phyloP scores from a whole-genome alignment of 2,888 invertebrate species.

The Anarsia innoxiella region DNA sequence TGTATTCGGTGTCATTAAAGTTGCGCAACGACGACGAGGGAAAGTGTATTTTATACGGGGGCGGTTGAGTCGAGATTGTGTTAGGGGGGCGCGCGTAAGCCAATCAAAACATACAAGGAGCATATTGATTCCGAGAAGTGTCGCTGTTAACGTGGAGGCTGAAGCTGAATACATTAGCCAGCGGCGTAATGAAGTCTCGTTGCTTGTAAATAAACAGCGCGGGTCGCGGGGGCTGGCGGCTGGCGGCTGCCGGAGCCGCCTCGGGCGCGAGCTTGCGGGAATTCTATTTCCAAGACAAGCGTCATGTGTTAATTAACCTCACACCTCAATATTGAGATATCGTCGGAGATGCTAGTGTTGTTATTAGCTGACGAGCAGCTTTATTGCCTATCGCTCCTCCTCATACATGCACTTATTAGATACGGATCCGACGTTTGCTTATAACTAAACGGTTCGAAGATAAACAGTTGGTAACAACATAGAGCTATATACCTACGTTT shows the following conservation, averaged over 20 bases:
- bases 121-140: slow-evolving; percentile 76
- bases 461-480: too few relatives aligned
- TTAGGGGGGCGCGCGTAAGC: slow-evolving; percentile 43
- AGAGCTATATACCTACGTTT: too few relatives aligned
- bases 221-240: slow-evolving; percentile 25
- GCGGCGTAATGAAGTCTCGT: slow-evolving; percentile 75
- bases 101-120: slow-evolving; percentile 76
- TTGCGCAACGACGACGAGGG: slow-evolving; percentile 30
- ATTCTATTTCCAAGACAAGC: slow-evolving; percentile 73
- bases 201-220: slow-evolving; percentile 72
- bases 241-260: slow-evolving; percentile 30
- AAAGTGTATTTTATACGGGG: slow-evolving; percentile 50
- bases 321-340: slow-evolving; percentile 74
- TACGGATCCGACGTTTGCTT: slow-evolving; percentile 18
- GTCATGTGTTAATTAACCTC: slow-evolving; percentile 74
- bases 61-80: slow-evolving; percentile 41
- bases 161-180: slow-evolving; percentile 76
- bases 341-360: slow-evolving; percentile 64
- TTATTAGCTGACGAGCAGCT: slow-evolving; percentile 64
- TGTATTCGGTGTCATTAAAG: slow-evolving; percentile 72
- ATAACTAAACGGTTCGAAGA: too few relatives aligned
- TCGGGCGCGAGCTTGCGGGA: slow-evolving; percentile 69
- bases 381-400: slow-evolving; percentile 61
- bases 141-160: slow-evolving; percentile 75
- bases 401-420: slow-evolving; percentile 24